Evolutionary conservation across 2,888 invertebrate species (phyloP).

Genomic region (Axea sp.): DNA sequence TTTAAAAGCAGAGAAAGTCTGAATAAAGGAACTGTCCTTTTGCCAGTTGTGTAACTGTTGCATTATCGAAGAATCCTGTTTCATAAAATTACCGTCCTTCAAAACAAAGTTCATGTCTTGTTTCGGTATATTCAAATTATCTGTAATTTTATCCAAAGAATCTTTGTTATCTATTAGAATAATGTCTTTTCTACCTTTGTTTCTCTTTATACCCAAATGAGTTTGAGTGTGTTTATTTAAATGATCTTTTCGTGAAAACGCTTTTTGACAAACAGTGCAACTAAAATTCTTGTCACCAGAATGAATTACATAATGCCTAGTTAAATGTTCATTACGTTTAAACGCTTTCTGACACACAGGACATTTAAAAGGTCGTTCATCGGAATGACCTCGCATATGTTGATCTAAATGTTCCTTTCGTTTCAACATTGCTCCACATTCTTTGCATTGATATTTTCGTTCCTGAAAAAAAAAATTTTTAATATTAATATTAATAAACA

Average conservation of each 20-base stretch:
- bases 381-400: constrained; percentile 80
- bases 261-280: constrained; percentile 80
- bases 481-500: neutral
- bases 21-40: constrained; percentile 74
- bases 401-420: constrained; percentile 80
- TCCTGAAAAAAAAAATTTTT: constrained; percentile 68
- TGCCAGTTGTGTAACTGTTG: constrained; percentile 76
- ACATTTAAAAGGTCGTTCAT: constrained; percentile 79
- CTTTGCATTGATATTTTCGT: constrained; percentile 80
- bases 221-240: constrained; percentile 80
- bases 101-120: constrained; percentile 70
- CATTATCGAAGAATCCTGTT: constrained; percentile 71
- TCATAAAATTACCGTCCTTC: constrained; percentile 70
- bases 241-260: constrained; percentile 81
- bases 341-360: constrained; percentile 79
- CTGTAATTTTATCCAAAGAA: constrained; percentile 65
- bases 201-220: constrained; percentile 76
- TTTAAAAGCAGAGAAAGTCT: constrained; percentile 75
- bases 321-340: constrained; percentile 81
- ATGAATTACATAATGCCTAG: constrained; percentile 81
- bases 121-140: constrained; percentile 64
- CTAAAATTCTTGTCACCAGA: constrained; percentile 80
- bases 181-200: constrained; percentile 72
- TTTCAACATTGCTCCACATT: constrained; percentile 81
- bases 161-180: constrained; percentile 68